Evolutionary conservation across 2,113 vertebrate genomes (phyloP).

Genomic region (Climacteris rufus): DNA sequence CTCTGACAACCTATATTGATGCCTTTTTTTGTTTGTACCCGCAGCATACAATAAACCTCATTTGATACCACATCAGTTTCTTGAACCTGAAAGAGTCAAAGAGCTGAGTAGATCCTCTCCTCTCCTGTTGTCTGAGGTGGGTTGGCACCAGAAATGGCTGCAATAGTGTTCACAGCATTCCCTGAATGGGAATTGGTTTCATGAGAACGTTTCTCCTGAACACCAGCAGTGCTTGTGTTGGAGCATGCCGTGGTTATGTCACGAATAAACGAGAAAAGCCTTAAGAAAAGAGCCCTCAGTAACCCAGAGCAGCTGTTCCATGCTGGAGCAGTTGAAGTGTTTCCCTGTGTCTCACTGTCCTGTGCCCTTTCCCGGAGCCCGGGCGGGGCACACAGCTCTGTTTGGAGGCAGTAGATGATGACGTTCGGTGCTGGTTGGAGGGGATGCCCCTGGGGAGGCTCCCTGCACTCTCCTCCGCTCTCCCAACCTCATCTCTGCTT

Average conservation of each 20-base stretch:
- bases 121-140: slow-evolving; percentile 70
- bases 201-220: background rate
- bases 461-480: background rate
- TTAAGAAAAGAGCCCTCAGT: background rate
- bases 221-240: background rate
- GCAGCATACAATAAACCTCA: slow-evolving; percentile 68
- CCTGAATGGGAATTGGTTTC: background rate
- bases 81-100: slow-evolving; percentile 69
- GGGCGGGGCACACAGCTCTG: background rate
- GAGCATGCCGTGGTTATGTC: background rate
- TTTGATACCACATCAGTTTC: slow-evolving; percentile 45
- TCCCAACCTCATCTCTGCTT: background rate
- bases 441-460: slow-evolving; percentile 36
- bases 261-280: background rate
- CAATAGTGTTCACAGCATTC: background rate
- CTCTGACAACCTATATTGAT: background rate
- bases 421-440: background rate
- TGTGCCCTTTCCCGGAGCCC: background rate
- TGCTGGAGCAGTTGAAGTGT: background rate
- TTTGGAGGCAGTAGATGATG: slow-evolving; percentile 36
- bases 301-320: background rate
- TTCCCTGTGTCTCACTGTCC: background rate
- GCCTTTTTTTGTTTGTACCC: slow-evolving; percentile 1
- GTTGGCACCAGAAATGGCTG: background rate
- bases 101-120: slow-evolving; percentile 72